Base-by-base conservation (phyloP, 2,113 vertebrate species). In the Syngnathus typhle region DNA sequence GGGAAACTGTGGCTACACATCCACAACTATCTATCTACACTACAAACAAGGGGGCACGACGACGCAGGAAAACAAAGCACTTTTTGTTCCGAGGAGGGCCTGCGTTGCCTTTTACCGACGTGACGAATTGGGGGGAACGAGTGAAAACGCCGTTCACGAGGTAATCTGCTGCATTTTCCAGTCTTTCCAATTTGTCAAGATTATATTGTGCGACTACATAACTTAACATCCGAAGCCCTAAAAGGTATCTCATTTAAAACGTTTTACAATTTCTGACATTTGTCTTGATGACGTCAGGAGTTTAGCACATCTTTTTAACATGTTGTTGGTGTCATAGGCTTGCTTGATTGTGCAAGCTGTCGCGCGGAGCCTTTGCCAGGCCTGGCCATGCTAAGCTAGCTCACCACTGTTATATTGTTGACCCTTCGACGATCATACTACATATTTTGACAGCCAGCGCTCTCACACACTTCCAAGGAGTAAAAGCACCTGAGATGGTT, bases 41-140 rank as follows among this genome's bases (percentile, higher is more conserved):
- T 59, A 49, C 56, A 41, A 69, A 79, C 72, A 63, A 80, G 82
- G 68, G 77, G 79, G 81, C 84, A 77, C 67, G 73, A 81, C 78
- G 47, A 63, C 60, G 69, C 60, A 72, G 72, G 75, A 77, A 75
- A 87, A 84, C 80, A 74, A 82, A 82, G 71, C 68, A 41, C 52
- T n/a, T 18, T 60, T 69, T 71, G 52, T 68, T 69, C 63, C 19
- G 13, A 79, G 68, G 72, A 82, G 60, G 51, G 69, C 67, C 73
- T 43, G 64, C 65, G 12, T 67, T 69, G 49, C 68, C 21, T 27
- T 62, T 61, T 66, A 51, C 72, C 49, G 69, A 67, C 68, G 68
- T 69, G 59, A 74, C 65, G 65, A 36, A 65, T 52, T 64, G 46
- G 60, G 65, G 16, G 69, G 60, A 65, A 44, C 68, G 1, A 66